Conservation (phyloP, 2,797 vertebrate species). For the Artibeus jamaicensis region DNA sequence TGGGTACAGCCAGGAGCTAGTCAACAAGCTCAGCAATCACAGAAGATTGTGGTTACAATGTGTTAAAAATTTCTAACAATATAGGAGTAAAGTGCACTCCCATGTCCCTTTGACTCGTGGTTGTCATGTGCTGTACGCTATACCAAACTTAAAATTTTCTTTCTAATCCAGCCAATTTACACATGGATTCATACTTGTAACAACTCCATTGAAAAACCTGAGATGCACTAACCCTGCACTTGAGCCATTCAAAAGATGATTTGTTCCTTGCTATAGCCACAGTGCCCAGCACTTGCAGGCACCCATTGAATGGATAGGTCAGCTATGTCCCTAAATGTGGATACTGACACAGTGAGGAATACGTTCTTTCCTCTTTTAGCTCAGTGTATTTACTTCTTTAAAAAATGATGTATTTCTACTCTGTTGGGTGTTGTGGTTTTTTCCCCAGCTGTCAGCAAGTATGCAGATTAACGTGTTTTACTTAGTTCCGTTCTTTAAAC, state of each 20-base stretch:
- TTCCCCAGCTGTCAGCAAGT: background rate
- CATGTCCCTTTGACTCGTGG: background rate
- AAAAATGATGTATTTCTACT: background rate
- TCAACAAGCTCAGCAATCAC: background rate
- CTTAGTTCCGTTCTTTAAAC: background rate
- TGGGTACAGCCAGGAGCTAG: background rate
- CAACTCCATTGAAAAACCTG: background rate
- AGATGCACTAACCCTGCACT: background rate
- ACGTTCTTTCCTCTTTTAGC: background rate
- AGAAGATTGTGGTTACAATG: background rate
- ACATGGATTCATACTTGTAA: background rate
- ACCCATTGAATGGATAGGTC: background rate
- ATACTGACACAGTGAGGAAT: background rate
- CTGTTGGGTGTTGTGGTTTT: background rate
- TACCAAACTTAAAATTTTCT: background rate
- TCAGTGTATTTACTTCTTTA: constrained; percentile 16
- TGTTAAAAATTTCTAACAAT: background rate
- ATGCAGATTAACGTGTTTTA: background rate
- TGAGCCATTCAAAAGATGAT: background rate
- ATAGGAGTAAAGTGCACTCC: background rate
- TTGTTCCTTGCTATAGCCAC: background rate
- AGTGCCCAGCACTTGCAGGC: background rate
- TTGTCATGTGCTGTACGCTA: background rate
- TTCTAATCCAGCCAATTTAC: background rate
- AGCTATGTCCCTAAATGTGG: background rate